Evolutionary conservation across 2,888 invertebrate species (phyloP), one percentile per base, ranked within the genome.

Genomic region (Aspidapion aeneum): DNA sequence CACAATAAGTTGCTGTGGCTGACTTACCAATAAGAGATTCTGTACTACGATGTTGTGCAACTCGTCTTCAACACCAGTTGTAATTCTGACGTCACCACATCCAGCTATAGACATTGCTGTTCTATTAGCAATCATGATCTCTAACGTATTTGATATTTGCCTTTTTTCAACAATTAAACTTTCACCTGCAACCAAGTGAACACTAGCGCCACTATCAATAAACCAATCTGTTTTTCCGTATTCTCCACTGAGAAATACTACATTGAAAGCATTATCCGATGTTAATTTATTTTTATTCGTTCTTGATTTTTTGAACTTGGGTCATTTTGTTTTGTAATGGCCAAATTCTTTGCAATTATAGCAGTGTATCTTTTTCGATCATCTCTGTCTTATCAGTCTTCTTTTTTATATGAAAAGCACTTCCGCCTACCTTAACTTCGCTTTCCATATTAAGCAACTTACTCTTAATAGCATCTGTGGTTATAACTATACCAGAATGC

Each of bases 381-480:
- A 60, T 9, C 59, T 17, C 18, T 52, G 7, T 48, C 48, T 21
- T 22, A 17, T n/a, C 52, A 50, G 50, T 19, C 16, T 62, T 55
- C 18, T n/a, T n/a, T n/a, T n/a, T n/a, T n/a, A n/a, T n/a, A n/a
- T n/a, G n/a, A n/a, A n/a, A n/a, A n/a, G n/a, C n/a, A n/a, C n/a
- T n/a, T n/a, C n/a, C n/a, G n/a, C n/a, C n/a, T n/a, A n/a, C 65
- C 57, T 48, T 58, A n/a, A 50, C 51, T 59, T 54, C 57, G 18
- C 19, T 64, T 58, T 63, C 63, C 70, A 68, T 70, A 60, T 71
- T 69, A 2, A 72, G 60, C 59, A 74, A 67, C 63, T 74, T 74
- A 1, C 69, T 63, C 57, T 66, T 66, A 7, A 74, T 74, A 1
- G 67, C 21, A 64, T 74, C 73, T 5, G 70, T 60, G 5, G 69